phyloP scores from a whole-genome alignment of 2,888 invertebrate genomes.

The Bembecia ichneumoniformis region DNA sequence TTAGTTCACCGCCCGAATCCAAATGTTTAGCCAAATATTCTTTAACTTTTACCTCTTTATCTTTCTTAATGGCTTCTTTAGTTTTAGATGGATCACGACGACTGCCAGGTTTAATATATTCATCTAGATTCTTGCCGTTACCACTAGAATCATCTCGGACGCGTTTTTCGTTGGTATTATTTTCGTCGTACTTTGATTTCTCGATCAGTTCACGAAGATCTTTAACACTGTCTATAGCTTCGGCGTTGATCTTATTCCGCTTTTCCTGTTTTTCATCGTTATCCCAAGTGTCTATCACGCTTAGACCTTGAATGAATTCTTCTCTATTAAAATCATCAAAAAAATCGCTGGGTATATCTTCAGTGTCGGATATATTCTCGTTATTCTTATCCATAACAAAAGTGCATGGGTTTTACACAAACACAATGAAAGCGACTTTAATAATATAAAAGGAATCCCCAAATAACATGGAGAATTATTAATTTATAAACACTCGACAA shows the following conservation, averaged over 20 bases:
- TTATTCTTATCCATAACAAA: neutral
- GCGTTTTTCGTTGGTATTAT: neutral
- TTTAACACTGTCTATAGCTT: conserved; percentile 31
- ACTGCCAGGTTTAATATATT: conserved; percentile 54
- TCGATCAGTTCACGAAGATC: conserved; percentile 44
- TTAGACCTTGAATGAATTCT: conserved; percentile 60
- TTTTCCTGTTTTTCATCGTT: conserved; percentile 25
- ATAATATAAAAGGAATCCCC: too few relatives aligned
- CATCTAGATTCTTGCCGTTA: conserved; percentile 28
- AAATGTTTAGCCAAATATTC: conserved; percentile 53
- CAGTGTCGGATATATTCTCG: conserved; percentile 26
- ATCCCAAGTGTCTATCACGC: conserved; percentile 62
- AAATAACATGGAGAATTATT: too few relatives aligned
- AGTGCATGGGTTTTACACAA: too few relatives aligned
- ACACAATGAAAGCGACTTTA: too few relatives aligned
- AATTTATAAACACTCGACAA: too few relatives aligned
- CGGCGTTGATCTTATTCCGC: conserved; percentile 16
- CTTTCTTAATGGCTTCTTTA: conserved; percentile 52
- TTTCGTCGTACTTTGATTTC: neutral
- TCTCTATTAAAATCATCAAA: conserved; percentile 62
- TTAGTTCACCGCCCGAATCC: conserved; percentile 44
- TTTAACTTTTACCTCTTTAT: conserved; percentile 61
- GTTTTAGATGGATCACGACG: conserved; percentile 59
- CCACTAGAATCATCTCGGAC: neutral
- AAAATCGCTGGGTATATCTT: conserved; percentile 63